A percentile compares a stretch with the other conserved stretches of the same genome.
phyloP scores from a whole-genome alignment of 2,888 invertebrate species.

The Lycophotia porphyrea region DNA sequence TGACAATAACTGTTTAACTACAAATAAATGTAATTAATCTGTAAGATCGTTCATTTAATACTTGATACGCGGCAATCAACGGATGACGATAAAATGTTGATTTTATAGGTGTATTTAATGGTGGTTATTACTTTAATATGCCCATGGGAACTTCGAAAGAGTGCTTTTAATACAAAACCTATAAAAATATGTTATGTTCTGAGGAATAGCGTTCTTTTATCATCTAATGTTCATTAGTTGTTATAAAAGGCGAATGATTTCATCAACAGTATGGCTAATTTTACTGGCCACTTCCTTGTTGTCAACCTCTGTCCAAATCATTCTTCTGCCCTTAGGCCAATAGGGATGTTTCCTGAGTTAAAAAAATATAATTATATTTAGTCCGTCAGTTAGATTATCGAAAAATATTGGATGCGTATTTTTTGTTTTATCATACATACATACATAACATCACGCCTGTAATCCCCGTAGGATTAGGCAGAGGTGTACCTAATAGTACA shows the following conservation, averaged over 20 bases:
- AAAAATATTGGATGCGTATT: no score
- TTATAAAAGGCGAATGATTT: not conserved
- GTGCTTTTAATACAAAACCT: not conserved
- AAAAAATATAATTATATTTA: no score
- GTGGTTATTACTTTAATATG: not conserved
- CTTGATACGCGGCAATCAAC: conserved; percentile 2
- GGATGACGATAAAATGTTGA: conserved; percentile 1
- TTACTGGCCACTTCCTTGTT: not conserved
- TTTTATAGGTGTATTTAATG: conserved; percentile 16
- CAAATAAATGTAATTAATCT: conserved; percentile 18
- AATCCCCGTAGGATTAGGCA: no score
- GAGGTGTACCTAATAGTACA: no score
- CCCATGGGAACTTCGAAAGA: not conserved
- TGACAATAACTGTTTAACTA: conserved; percentile 4
- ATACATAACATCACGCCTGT: no score
- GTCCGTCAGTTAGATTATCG: no score
- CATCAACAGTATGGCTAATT: not conserved
- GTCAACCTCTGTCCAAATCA: no score
- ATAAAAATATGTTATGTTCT: not conserved
- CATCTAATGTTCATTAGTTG: not conserved
- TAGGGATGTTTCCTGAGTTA: no score
- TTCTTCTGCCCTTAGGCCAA: no score
- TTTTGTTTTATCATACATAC: no score
- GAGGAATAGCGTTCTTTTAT: not conserved
- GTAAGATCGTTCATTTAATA: conserved; percentile 9